Evolutionary conservation across 2,797 vertebrate species (phyloP), one percentile per base, ranked within the genome.

Genomic region (Spea hammondii): DNA sequence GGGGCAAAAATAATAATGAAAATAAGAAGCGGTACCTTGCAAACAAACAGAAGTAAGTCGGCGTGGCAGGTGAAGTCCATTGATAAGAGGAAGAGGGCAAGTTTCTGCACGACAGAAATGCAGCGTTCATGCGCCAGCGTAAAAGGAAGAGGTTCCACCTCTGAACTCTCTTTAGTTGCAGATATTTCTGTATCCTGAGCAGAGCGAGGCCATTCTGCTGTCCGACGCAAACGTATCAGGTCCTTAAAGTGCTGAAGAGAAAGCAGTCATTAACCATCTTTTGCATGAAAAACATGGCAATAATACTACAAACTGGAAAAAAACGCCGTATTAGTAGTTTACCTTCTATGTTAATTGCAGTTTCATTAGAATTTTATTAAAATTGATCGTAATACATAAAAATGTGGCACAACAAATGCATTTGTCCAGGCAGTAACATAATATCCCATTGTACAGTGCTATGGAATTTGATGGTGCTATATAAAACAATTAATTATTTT

Each of bases 11-110:
- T 44, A 65, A 65, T 32, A 32, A 32, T 2, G 46, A 5, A 45
- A 47, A 57, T 13, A 7, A 50, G 55, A 6, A n/a, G 8, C 14
- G 83, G 85, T 88, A 98, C 98, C 96, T 99, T 99, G 92, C 98
- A 99, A 85, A 99, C 95, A 82, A 99, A 99, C 0, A 99, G 91
- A 84, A 99, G 92, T 78, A 99, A 92, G 91, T 99, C 98, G 8
- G 98, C 98, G 66, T 99, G 98, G 84, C 98, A 99, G 78, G 98
- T 99, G 83, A 99, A 99, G 88, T 99, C 98, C 98, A 99, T 99
- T 60, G 97, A 99, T 49, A 99, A 93, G 5, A 99, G 94, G 85
- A 99, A 99, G n/a, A 98, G 93, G 13, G 94, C 93, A 73, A 99
- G 91, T 83, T 99, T 99, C 88, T 99, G 98, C 70, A 99, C 98